These are phyloP conservation scores for Phenganax marumi DNA, from an alignment of 92 coral and sea anemone species.

Conservation along the genomic window DNA sequence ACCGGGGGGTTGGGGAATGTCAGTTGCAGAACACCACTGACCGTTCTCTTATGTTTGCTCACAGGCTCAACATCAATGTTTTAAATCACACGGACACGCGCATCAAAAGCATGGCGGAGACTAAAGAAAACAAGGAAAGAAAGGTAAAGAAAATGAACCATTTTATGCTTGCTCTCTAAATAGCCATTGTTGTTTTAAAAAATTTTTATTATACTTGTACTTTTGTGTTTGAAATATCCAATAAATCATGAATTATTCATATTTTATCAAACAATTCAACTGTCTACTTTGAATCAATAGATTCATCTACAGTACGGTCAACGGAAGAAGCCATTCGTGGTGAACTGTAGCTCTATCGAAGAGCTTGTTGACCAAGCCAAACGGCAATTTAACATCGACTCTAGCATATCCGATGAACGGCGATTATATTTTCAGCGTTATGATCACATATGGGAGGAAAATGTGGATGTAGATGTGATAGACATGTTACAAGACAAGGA, in stretches of 20 bases:
- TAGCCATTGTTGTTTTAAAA: neutral
- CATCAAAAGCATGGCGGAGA: slow-evolving; percentile 7
- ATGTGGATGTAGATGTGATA: slow-evolving; percentile 4
- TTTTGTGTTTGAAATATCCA: neutral
- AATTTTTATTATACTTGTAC: neutral
- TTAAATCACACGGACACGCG: neutral
- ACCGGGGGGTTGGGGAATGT: slow-evolving; percentile 13
- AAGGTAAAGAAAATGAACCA: slow-evolving; percentile 9
- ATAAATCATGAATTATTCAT: slow-evolving; percentile 10
- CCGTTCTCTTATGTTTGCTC: neutral
- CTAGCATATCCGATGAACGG: neutral
- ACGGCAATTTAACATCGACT: slow-evolving; percentile 16
- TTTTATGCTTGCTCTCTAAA: neutral
- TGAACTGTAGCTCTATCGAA: slow-evolving; percentile 9
- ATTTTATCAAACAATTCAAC: neutral
- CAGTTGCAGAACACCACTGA: neutral
- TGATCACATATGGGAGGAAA: slow-evolving; percentile 6
- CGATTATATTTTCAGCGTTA: slow-evolving; percentile 9
- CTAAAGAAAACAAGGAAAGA: slow-evolving; percentile 14
- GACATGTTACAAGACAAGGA: slow-evolving; percentile 10
- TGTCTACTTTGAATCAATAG: neutral
- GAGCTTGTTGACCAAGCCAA: slow-evolving; percentile 18
- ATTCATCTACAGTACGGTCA: slow-evolving; percentile 12
- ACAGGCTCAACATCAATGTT: neutral
- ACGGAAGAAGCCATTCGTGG: slow-evolving; percentile 8